Conservation (phyloP, 2,797 vertebrate genomes). For the Gallirallus australis region DNA sequence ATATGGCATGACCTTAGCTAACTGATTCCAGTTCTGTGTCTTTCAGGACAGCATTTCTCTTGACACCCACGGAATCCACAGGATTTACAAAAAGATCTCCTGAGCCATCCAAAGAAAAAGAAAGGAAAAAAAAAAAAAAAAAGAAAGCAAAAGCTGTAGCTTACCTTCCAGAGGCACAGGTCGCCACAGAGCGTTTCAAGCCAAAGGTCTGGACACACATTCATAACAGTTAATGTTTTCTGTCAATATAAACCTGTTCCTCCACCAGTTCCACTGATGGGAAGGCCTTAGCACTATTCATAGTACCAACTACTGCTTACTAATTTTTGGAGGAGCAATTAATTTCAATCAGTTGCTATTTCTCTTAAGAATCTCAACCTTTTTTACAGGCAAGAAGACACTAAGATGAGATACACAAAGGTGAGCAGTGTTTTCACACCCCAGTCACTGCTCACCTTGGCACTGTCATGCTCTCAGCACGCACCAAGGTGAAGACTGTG, state of each 20-base stretch:
- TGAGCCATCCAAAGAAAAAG: neutral
- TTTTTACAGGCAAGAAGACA: neutral
- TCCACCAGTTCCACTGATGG: neutral
- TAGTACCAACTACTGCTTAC: neutral
- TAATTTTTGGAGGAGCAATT: constrained; percentile 25
- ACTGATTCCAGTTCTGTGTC: too few relatives aligned
- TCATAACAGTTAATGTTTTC: neutral
- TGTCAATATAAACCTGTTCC: neutral
- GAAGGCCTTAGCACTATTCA: neutral
- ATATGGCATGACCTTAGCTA: neutral
- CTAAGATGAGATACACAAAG: neutral
- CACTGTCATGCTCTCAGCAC: neutral
- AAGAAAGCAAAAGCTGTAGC: rapidly evolving
- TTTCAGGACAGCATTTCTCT: neutral
- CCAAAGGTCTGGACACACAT: neutral
- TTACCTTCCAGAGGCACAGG: neutral
- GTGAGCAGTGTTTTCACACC: neutral
- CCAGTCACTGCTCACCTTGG: neutral
- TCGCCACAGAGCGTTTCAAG: neutral
- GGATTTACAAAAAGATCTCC: neutral
- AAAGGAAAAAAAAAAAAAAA: neutral
- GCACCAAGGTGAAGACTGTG: neutral
- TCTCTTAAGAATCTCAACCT: constrained; percentile 6
- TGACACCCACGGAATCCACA: neutral
- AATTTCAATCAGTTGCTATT: constrained; percentile 26